These are phyloP conservation scores for Sarotherodon lohbergeri DNA, from an alignment of 2,113 vertebrate species.

Conservation along the genomic window DNA sequence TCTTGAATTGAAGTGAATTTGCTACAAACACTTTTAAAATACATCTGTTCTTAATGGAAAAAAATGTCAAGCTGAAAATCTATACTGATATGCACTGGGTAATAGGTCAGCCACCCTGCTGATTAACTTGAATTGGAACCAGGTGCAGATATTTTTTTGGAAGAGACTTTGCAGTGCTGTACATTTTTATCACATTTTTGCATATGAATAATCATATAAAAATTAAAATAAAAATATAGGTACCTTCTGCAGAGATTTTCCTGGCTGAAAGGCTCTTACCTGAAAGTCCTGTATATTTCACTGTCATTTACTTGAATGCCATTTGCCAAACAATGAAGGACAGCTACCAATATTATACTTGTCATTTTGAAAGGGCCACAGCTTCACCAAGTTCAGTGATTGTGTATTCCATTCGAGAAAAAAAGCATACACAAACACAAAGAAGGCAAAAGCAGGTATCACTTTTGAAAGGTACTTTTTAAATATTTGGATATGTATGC, in stretches of 20 bases:
- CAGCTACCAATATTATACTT: not conserved
- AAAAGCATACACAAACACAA: not conserved
- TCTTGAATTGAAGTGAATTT: not conserved
- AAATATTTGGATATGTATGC: not conserved
- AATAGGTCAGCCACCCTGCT: not conserved
- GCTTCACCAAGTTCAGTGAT: not conserved
- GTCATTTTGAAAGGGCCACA: not conserved
- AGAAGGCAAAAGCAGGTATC: not conserved
- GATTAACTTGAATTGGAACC: not conserved
- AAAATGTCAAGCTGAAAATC: not conserved
- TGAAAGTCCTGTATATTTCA: accelerated
- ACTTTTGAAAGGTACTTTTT: not conserved
- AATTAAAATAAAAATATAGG: not conserved
- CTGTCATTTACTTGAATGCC: not conserved
- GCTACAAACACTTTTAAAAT: not conserved
- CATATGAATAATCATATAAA: not conserved
- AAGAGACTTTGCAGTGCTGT: not conserved
- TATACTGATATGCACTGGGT: not conserved
- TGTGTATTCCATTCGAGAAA: not conserved
- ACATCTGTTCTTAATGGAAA: not conserved
- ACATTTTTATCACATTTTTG: not conserved
- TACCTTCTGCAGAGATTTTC: not conserved
- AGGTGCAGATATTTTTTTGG: not conserved
- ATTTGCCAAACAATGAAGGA: not conserved
- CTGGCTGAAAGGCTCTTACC: not conserved